Evolutionary conservation across 1,140 invertebrate species (phyloP).

Genomic region (Halesus radiatus): DNA sequence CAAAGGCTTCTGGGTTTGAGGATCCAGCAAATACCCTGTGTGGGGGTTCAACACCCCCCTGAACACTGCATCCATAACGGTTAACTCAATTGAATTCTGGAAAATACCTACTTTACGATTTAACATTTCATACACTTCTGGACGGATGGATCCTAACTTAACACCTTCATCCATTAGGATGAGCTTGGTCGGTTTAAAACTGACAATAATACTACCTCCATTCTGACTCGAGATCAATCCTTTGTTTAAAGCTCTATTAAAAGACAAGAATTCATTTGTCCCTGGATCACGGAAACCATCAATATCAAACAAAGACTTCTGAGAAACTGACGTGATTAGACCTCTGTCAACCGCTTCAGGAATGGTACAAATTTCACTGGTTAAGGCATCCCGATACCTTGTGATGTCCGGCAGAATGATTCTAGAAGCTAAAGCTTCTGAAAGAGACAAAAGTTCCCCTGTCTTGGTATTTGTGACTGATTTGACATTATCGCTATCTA

Average conservation of each 20-base stretch:
- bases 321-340: slow-evolving; percentile 88
- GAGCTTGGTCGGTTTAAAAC: slow-evolving; percentile 78
- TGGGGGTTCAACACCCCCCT: slow-evolving; percentile 87
- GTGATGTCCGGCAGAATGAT: slow-evolving; percentile 82
- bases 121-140: slow-evolving; percentile 88
- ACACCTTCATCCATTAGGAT: slow-evolving; percentile 80
- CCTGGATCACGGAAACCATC: slow-evolving; percentile 90
- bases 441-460: slow-evolving; percentile 85
- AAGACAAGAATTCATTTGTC: slow-evolving; percentile 86
- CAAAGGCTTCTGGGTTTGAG: slow-evolving; percentile 80
- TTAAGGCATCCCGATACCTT: slow-evolving; percentile 80
- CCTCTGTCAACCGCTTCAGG: slow-evolving; percentile 88
- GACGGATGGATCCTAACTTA: slow-evolving; percentile 76
- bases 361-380: slow-evolving; percentile 80
- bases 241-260: slow-evolving; percentile 87
- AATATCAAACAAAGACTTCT: slow-evolving; percentile 92
- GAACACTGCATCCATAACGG: slow-evolving; percentile 88
- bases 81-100: slow-evolving; percentile 82
- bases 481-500: slow-evolving; percentile 86
- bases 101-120: slow-evolving; percentile 85
- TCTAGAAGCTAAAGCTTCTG: slow-evolving; percentile 84
- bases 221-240: slow-evolving; percentile 84
- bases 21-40: slow-evolving; percentile 88
- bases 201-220: slow-evolving; percentile 80
- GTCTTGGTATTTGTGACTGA: slow-evolving; percentile 86